phyloP scores from a whole-genome alignment of 2,888 invertebrate species.

The Theodoxus fluviatilis region DNA sequence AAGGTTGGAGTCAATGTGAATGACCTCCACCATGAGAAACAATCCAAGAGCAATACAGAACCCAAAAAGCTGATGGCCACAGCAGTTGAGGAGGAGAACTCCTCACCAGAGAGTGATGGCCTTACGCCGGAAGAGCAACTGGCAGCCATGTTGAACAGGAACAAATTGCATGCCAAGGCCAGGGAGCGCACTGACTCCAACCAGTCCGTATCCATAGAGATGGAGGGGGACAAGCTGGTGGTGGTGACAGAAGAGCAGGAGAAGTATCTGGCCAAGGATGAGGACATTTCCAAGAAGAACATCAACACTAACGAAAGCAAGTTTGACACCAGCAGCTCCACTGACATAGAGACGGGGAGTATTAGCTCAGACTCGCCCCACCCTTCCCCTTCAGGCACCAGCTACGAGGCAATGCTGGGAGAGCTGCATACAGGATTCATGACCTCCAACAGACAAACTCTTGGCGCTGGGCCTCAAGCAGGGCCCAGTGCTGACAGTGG shows the following conservation, averaged over 20 bases:
- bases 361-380: constrained; percentile 51
- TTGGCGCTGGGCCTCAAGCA: too few relatives aligned
- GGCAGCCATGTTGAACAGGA: constrained; percentile 47
- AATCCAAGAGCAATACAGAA: constrained; percentile 39
- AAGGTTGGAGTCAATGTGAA: constrained; percentile 53
- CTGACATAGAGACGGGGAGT: constrained; percentile 47
- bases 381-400: constrained; percentile 45
- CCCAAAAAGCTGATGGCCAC: constrained; percentile 36
- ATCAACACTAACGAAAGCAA: constrained; percentile 47
- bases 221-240: constrained; percentile 65
- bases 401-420: constrained; percentile 39
- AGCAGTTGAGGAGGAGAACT: constrained; percentile 34
- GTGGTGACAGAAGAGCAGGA: constrained; percentile 59
- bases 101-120: constrained; percentile 45
- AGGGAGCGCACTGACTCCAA: constrained; percentile 44
- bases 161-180: constrained; percentile 47
- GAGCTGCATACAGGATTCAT: constrained; percentile 38
- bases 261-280: constrained; percentile 32
- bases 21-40: constrained; percentile 45
- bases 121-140: constrained; percentile 54
- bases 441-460: too few relatives aligned
- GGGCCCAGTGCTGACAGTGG: too few relatives aligned
- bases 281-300: constrained; percentile 38
- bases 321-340: constrained; percentile 49
- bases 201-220: constrained; percentile 63